These are phyloP conservation scores for Scaptodrosophila lebanonensis DNA, from an alignment of 1,140 invertebrate species.

Conservation along the genomic window DNA sequence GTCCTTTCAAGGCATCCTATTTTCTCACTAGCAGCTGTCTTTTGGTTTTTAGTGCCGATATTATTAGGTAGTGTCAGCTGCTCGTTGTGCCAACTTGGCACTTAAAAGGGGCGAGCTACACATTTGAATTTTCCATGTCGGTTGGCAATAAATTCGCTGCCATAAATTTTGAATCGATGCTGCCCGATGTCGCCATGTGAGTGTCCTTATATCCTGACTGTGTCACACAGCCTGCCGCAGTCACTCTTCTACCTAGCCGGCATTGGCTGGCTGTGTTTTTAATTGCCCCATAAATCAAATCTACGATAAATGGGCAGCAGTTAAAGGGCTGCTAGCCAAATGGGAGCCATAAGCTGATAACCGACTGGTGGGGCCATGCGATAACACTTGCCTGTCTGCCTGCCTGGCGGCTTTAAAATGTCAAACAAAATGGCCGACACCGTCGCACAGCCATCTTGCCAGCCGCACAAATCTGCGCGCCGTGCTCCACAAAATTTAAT, in stretches of 20 bases:
- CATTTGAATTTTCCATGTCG: slow-evolving; percentile 55
- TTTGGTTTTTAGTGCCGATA: no score
- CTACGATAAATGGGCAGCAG: slow-evolving; percentile 69
- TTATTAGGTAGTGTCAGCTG: no score
- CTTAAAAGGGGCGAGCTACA: slow-evolving; percentile 38
- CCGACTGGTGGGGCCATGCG: slow-evolving; percentile 40
- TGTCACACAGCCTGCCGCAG: neutral
- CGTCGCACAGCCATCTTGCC: slow-evolving; percentile 22
- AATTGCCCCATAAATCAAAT: slow-evolving; percentile 73
- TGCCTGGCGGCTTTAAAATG: slow-evolving; percentile 56
- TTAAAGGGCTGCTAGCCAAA: slow-evolving; percentile 74
- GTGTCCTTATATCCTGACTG: slow-evolving; percentile 30
- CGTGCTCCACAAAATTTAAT: slow-evolving; percentile 56
- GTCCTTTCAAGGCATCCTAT: no score
- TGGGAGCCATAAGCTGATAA: slow-evolving; percentile 74
- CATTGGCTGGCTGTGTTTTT: slow-evolving; percentile 52
- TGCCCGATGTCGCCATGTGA: slow-evolving; percentile 31
- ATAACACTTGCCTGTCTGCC: slow-evolving; percentile 42
- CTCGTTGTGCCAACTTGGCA: slow-evolving; percentile 18
- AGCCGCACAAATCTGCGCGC: slow-evolving; percentile 21
- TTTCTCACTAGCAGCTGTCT: no score
- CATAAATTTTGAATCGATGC: slow-evolving; percentile 67
- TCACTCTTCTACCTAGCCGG: slow-evolving; percentile 1
- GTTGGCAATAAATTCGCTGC: slow-evolving; percentile 61
- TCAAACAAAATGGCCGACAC: slow-evolving; percentile 40